phyloP scores from a whole-genome alignment of 37 sponge, comb jelly and placozoan species.

The Cliona cf. orientalis region DNA sequence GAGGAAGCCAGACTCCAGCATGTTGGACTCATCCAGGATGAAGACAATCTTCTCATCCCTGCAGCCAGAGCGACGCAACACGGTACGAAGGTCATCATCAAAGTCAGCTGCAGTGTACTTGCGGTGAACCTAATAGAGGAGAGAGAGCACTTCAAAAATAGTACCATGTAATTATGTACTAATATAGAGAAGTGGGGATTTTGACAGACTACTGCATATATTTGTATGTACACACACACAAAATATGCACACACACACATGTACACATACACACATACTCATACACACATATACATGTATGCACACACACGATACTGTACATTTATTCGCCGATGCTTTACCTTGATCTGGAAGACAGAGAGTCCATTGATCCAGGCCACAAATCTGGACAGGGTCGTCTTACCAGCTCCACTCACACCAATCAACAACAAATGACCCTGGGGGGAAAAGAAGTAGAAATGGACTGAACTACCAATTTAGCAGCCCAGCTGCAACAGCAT shows the following conservation, averaged over 20 bases:
- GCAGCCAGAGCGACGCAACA: conserved; percentile 90
- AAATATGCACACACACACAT: no score
- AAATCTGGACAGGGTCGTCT: conserved; percentile 97
- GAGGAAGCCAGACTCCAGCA: conserved; percentile 93
- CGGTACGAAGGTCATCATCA: conserved; percentile 94
- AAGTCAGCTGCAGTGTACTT: conserved; percentile 94
- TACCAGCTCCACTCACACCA: conserved; percentile 97
- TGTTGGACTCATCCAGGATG: conserved; percentile 95
- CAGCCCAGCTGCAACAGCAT: no score
- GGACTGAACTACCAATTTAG: background rate
- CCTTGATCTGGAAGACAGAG: conserved; percentile 94
- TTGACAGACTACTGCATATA: no score
- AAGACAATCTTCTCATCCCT: conserved; percentile 95
- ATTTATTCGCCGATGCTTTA: background rate
- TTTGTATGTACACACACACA: background rate
- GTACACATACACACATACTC: no score
- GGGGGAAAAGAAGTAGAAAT: no score
- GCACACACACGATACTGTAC: no score
- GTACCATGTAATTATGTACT: background rate
- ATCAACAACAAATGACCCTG: conserved; percentile 95
- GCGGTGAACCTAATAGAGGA: conserved; percentile 69
- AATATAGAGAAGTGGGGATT: background rate
- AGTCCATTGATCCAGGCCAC: conserved; percentile 99
- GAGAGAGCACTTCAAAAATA: background rate
- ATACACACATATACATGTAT: no score